Conservation (phyloP, 2,888 invertebrate species). For the Calameuta idolon region DNA sequence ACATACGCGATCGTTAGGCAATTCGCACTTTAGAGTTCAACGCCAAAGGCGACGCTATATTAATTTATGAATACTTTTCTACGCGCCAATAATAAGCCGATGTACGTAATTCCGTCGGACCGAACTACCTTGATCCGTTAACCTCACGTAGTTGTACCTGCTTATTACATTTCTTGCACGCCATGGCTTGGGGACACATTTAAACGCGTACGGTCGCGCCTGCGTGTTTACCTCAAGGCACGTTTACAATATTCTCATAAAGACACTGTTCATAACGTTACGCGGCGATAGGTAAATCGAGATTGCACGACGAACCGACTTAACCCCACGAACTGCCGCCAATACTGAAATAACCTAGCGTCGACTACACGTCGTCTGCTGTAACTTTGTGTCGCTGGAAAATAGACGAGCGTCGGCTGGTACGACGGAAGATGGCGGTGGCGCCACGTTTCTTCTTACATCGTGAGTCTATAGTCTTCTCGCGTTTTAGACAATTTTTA, state of each 20-base stretch:
- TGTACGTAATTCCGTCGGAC: conserved; percentile 21
- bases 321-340: neutral
- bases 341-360: neutral
- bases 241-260: neutral
- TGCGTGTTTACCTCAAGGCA: neutral
- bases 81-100: conserved; percentile 10
- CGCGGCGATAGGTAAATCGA: neutral
- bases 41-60: neutral
- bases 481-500: neutral
- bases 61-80: conserved; percentile 27
- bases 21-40: neutral
- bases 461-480: neutral
- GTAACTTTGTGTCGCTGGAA: neutral
- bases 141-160: conserved; percentile 45
- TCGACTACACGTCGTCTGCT: neutral
- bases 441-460: neutral
- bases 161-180: conserved; percentile 44
- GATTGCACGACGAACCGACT: neutral
- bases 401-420: neutral
- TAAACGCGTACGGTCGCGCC: neutral
- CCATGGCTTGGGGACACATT: neutral
- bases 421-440: neutral
- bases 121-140: conserved; percentile 55
- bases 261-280: neutral
- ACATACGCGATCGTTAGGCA: too few relatives aligned